phyloP scores from a whole-genome alignment of 1,140 invertebrate genomes.

The Polyergus mexicanus region DNA sequence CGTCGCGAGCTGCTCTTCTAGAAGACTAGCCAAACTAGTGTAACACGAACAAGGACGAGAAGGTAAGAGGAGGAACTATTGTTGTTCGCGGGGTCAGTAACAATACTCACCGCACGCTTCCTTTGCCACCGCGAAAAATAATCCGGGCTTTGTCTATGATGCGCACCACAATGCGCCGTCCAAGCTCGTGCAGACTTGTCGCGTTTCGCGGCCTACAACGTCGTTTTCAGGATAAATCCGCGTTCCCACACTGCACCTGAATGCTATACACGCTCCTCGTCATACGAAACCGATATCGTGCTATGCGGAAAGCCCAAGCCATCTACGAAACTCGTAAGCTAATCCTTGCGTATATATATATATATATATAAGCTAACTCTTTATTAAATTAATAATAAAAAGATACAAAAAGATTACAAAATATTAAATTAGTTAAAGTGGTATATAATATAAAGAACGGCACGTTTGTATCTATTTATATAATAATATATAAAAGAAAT shows the following conservation, averaged over 20 bases:
- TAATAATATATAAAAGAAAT: too few species aligned
- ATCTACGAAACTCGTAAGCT: slow-evolving; percentile 5
- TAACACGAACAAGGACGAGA: slow-evolving; percentile 74
- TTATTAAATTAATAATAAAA: not conserved
- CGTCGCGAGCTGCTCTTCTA: slow-evolving; percentile 64
- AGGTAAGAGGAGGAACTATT: slow-evolving; percentile 72
- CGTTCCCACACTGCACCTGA: slow-evolving; percentile 53
- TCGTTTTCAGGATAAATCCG: slow-evolving; percentile 43
- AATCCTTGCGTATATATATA: too few species aligned
- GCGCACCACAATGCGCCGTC: slow-evolving; percentile 67
- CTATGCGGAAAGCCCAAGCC: not conserved
- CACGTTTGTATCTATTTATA: too few species aligned
- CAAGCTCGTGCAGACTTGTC: slow-evolving; percentile 62
- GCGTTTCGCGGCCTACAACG: not conserved
- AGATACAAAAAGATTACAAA: too few species aligned
- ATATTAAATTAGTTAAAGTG: too few species aligned
- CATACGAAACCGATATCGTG: slow-evolving; percentile 44
- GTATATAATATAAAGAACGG: too few species aligned
- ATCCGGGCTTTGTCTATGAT: slow-evolving; percentile 79
- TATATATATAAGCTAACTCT: not conserved
- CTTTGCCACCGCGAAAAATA: slow-evolving; percentile 80
- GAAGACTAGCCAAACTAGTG: slow-evolving; percentile 78
- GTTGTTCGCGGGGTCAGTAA: slow-evolving; percentile 66
- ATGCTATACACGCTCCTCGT: slow-evolving; percentile 16
- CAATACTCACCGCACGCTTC: slow-evolving; percentile 71